These are phyloP conservation scores for Scolopax bukidnonensis DNA, from an alignment of 2,797 vertebrate species.

Conservation along the genomic window DNA sequence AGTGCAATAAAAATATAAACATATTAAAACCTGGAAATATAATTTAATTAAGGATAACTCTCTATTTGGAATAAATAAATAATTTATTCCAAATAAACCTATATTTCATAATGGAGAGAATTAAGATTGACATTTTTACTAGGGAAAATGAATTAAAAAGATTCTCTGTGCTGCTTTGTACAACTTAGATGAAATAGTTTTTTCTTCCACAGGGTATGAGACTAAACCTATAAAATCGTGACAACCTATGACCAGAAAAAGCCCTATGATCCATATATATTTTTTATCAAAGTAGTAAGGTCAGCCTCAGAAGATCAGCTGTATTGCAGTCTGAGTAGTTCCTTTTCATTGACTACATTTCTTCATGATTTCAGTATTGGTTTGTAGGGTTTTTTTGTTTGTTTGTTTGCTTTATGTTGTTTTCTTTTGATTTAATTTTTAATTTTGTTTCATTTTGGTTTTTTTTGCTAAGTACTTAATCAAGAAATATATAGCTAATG, in stretches of 20 bases:
- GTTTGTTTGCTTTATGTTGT: too few relatives aligned
- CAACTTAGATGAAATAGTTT: background rate
- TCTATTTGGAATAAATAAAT: background rate
- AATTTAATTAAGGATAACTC: conserved; percentile 58
- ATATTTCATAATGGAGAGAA: background rate
- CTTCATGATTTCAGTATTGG: background rate
- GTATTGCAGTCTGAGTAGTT: background rate
- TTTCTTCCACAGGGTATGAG: background rate
- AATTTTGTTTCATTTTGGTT: background rate
- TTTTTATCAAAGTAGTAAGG: background rate
- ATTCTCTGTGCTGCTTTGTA: background rate
- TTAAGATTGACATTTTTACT: background rate
- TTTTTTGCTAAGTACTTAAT: background rate
- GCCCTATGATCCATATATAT: background rate
- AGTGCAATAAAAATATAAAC: conserved; percentile 58
- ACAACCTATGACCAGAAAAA: background rate
- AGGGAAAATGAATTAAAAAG: background rate
- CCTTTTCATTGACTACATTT: background rate
- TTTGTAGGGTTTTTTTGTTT: background rate
- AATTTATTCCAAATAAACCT: conserved; percentile 18
- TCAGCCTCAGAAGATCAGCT: background rate
- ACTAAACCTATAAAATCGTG: background rate
- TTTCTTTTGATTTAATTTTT: too few relatives aligned
- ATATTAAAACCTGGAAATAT: conserved; percentile 54
- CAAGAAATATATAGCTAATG: background rate